These are phyloP conservation scores for Amphipyra berbera DNA, from an alignment of 2,888 invertebrate species.

Conservation along the genomic window DNA sequence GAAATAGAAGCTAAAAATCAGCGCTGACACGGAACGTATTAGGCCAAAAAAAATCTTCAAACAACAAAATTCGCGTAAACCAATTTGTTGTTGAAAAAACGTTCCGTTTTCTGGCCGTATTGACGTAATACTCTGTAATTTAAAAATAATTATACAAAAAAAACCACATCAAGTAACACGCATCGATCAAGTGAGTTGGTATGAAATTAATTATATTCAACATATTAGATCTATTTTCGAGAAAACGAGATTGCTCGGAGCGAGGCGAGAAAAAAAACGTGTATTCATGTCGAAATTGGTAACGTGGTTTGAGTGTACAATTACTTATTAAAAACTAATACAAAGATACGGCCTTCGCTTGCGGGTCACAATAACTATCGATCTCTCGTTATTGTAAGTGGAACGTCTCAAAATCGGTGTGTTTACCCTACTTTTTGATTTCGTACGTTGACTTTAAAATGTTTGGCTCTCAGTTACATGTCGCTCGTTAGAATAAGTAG, in stretches of 20 bases:
- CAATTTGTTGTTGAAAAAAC: slow-evolving; percentile 70
- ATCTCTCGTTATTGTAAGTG: slow-evolving; percentile 65
- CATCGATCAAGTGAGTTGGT: slow-evolving; percentile 84
- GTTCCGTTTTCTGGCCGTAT: slow-evolving; percentile 80
- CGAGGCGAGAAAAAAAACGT: slow-evolving; percentile 79
- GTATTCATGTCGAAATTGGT: slow-evolving; percentile 87
- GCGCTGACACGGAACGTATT: slow-evolving; percentile 61
- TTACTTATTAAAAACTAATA: slow-evolving; percentile 87
- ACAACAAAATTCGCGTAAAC: slow-evolving; percentile 83
- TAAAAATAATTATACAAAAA: slow-evolving; percentile 86
- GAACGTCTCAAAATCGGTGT: slow-evolving; percentile 65
- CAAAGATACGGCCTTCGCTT: slow-evolving; percentile 78
- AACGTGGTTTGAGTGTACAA: slow-evolving; percentile 84
- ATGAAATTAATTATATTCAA: slow-evolving; percentile 88
- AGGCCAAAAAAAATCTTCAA: slow-evolving; percentile 71
- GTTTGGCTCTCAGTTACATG: slow-evolving; percentile 44
- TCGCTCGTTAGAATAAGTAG: slow-evolving; percentile 37
- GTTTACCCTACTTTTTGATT: slow-evolving; percentile 68
- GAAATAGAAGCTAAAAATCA: slow-evolving; percentile 67
- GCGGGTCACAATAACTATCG: slow-evolving; percentile 66
- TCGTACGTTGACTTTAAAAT: slow-evolving; percentile 54
- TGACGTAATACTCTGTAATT: slow-evolving; percentile 86
- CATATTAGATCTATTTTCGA: slow-evolving; percentile 88
- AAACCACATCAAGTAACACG: slow-evolving; percentile 77
- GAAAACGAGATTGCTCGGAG: slow-evolving; percentile 86